Evolutionary conservation across 2,888 invertebrate species (phyloP), one percentile per base, ranked within the genome.

Genomic region (Meiosimyza platycephala): DNA sequence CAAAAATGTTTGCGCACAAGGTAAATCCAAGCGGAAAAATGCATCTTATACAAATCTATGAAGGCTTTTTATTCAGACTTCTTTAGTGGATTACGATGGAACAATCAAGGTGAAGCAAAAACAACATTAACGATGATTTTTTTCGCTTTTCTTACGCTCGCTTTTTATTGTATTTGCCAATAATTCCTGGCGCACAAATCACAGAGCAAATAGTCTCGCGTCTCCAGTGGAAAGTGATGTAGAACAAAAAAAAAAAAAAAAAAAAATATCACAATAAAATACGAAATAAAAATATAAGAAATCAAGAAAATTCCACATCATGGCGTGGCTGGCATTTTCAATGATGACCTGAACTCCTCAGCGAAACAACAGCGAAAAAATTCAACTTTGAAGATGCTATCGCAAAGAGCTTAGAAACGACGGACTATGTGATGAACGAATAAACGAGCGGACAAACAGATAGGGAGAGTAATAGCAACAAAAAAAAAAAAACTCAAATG

Each of bases 321-420:
- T 66, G 74, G 51, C 51, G 73, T 70, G 73, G 73, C 70, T 66
- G 73, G 73, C 73, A 72, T 73, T 70, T 71, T 73, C 70, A 73
- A 73, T 66, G 65, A 70, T 73, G 73, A 73, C 73, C 73, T 73
- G 63, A 73, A 72, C 72, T 65, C 74, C 69, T 40, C 59, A 33
- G n/a, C 51, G 40, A 33, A 51, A 50, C 48, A 16, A 12, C 40
- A 63, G 11, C 12, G 15, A 47, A 11, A 13, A 13, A 40, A 40
- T 4, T 12, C 59, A 11, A 60, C 59, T 28, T 33, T 28, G 59
- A 28, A 60, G 22, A 60, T 60, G 59, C 28, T 60, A 28, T 60
- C 33, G 13, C 59, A 33, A 33, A 18, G 33, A 28, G 28, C 22
- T 15, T 15, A 66, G 51, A 22, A 57, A 22, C 6, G 51, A 51